A percentile compares a stretch with the other conserved stretches of the same genome.
Evolutionary conservation across 2,797 vertebrate genomes (phyloP).

Genomic region (Tadarida brasiliensis): DNA sequence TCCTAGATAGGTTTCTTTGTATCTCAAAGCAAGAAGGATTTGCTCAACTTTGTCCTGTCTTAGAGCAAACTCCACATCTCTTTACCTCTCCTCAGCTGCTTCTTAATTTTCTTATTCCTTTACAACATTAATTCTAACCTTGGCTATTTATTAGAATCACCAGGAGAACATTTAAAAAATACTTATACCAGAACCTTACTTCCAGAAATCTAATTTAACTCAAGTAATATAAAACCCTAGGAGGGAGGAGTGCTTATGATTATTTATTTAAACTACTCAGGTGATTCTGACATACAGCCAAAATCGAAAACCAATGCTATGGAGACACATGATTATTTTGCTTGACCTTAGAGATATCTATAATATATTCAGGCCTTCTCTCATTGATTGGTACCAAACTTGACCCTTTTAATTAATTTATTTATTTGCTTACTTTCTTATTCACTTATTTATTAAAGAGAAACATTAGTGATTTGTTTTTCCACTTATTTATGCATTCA

Average conservation of each 20-base stretch:
- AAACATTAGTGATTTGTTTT: neutral
- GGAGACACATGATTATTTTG: neutral
- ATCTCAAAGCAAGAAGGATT: slow-evolving; percentile 11
- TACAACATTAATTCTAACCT: neutral
- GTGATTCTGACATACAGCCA: neutral
- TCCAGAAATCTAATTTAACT: neutral
- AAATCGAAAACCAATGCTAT: neutral
- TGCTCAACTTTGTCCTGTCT: neutral
- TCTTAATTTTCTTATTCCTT: slow-evolving; percentile 13
- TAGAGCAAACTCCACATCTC: neutral
- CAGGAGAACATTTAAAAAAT: neutral
- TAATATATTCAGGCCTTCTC: neutral
- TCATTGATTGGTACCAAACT: neutral
- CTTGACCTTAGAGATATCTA: slow-evolving; percentile 5
- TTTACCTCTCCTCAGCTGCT: neutral
- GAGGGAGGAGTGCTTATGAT: neutral
- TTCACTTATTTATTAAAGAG: too few relatives aligned
- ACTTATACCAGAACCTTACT: neutral
- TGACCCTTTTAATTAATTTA: neutral
- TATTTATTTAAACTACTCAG: neutral
- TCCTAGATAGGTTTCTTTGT: neutral
- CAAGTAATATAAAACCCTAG: neutral
- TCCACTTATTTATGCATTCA: neutral
- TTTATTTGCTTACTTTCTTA: too few relatives aligned
- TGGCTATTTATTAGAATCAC: neutral